Evolutionary conservation across 2,888 invertebrate species (phyloP), one percentile per base, ranked within the genome.

Genomic region (Dusona sp.): DNA sequence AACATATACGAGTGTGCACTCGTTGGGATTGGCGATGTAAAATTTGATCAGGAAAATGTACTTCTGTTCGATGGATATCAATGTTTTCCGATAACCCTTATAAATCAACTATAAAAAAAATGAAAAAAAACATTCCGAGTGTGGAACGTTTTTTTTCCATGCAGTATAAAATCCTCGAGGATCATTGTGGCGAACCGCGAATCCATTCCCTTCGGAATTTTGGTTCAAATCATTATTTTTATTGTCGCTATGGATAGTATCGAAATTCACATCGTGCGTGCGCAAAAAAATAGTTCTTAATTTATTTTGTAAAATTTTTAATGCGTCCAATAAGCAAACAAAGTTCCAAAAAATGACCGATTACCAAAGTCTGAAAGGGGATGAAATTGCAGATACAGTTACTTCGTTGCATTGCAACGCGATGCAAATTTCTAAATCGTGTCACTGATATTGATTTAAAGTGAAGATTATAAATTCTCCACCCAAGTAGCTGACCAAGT

Each of bases 1-100:
- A 45, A 16, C 25, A 33, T 25, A 29, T 11, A 29, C 13, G 33
- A 29, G 33, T 72, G 48, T 45, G 45, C 51, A 38, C 29, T 19
- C 29, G 54, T 42, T 67, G 36, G 54, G 13, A 70, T 57, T 19
- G 68, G 45, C 70, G 82, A 86, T 86, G 86, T 84, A 81, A 81
- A 84, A 86, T 83, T 84, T 83, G 36, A 79, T 81, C 86, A 84
- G 80, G 84, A 81, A 84, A 84, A 83, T 86, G 86, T 70, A 70
- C 80, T 81, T 68, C 78, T 79, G 80, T 79, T 73, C 67, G 74
- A 81, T 86, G 83, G 51, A 81, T 84, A 84, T 86, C 64, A 74
- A 80, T 81, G 78, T 81, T 86, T 84, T 78, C 75, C 83, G 81
- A 86, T 84, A 78, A 61, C 81, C 67, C 80, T 83, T 80, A 67